These are phyloP conservation scores for Anorthoa munda DNA, from an alignment of 2,888 invertebrate species.

Conservation along the genomic window DNA sequence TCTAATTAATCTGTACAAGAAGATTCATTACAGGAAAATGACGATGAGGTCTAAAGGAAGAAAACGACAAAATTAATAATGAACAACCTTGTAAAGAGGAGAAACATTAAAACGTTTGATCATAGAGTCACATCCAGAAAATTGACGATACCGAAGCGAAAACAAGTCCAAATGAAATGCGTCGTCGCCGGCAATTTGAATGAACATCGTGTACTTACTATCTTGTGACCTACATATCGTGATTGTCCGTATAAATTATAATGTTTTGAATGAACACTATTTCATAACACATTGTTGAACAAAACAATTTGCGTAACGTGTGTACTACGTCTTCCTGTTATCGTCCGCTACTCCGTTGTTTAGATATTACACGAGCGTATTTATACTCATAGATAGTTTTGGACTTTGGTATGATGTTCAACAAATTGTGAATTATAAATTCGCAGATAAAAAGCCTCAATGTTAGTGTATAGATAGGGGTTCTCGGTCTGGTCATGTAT, in stretches of 20 bases:
- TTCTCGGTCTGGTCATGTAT: background rate
- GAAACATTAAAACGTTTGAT: constrained; percentile 18
- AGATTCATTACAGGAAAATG: background rate
- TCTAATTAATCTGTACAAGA: background rate
- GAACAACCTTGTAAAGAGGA: background rate
- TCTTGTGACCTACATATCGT: constrained; percentile 56
- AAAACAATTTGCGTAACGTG: constrained; percentile 62
- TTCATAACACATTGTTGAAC: constrained; percentile 54
- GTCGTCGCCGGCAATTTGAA: constrained; percentile 40
- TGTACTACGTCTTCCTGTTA: constrained; percentile 62
- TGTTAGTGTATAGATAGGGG: background rate
- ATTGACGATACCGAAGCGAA: constrained; percentile 13
- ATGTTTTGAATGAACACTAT: constrained; percentile 61
- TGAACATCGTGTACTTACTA: constrained; percentile 58
- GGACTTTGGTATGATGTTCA: background rate
- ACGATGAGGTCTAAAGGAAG: background rate
- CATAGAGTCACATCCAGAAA: constrained; percentile 1
- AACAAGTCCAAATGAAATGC: constrained; percentile 45
- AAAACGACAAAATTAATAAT: background rate
- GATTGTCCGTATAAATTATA: constrained; percentile 64
- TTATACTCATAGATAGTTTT: constrained; percentile 9
- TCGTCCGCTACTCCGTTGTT: constrained; percentile 29
- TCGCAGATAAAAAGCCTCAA: background rate
- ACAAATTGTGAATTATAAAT: background rate
- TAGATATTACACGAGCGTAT: constrained; percentile 35